Evolutionary conservation across 2,113 vertebrate genomes (phyloP), one percentile per base, ranked within the genome.

Genomic region (Oreochromis tanganicae): DNA sequence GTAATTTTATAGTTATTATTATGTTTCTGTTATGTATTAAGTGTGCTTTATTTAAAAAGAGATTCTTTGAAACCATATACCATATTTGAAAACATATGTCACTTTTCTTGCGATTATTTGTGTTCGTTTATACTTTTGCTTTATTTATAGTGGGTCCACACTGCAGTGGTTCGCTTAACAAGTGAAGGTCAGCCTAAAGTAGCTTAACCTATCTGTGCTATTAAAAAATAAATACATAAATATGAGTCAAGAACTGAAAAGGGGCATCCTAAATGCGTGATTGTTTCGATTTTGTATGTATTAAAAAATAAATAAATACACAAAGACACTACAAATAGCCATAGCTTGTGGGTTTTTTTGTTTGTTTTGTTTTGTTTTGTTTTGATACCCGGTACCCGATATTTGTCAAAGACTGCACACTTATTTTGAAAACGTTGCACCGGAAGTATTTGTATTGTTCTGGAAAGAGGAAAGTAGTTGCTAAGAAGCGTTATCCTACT

Each of bases 371-470:
- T 48, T 16, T 66, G 9, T 21, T 73, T 75, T 46, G 6, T 50
- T 75, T 75, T 29, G 16, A 50, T 32, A 12, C 9, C 21, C 8
- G 14, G 13, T 46, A 27, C 16, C 14, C 41, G 13, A 6, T 41
- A 56, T 27, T 21, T 27, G 16, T 34, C 27, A 9, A 8, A 12
- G 2, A 3, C 0, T 5, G 5, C 5, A 17, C 21, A 8, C 10
- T 94, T 93, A 89, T 81, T 87, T 80, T 85, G 88, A 89, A 91
- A 86, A 6, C 3, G 4, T 0, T 1, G 0, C 1, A 63, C 78
- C 91, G 92, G 95, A 94, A 85, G 79, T 75, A 10, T 32, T 24
- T 3, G 17, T 7, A 34, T 75, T 84, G 84, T 85, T 89, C 85
- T 80, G 43, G 82, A 89, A 88, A 46, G 50, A 85, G 73, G 3